Evolutionary conservation across 2,888 invertebrate species (phyloP), one percentile per base, ranked within the genome.

Genomic region (Polydrusus cervinus): DNA sequence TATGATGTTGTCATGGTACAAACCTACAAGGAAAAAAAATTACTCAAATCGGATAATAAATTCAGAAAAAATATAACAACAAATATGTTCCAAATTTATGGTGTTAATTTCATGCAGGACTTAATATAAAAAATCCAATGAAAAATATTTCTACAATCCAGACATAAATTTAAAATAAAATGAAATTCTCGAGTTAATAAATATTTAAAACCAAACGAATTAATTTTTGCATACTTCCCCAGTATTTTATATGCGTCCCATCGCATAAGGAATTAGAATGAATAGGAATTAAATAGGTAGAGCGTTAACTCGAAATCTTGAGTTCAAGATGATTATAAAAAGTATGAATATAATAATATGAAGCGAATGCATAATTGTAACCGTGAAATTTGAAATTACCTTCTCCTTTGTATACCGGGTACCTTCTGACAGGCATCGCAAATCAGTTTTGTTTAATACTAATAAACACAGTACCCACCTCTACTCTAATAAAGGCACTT

Each of bases 351-450:
- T 82, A 83, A 83, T 84, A 83, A 85, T 83, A 85, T 84, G 85
- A 83, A 85, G 85, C 86, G 85, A 87, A 87, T 86, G 83, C 82
- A 83, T 87, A 86, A 87, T 87, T 85, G 84, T 81, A 74, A 79
- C 85, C 86, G 85, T 87, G 86, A 87, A 87, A 87, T 87, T 85
- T 79, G 79, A 87, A 87, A 87, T 87, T 87, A 84, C 86, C 79
- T 82, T 78, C 70, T 78, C 79, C 80, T 79, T 79, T 79, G 81
- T 80, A 81, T 80, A 82, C 75, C 81, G 83, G 77, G 79, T 74
- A 79, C 79, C 73, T 80, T 78, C 73, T 80, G 81, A 79, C 80
- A 79, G 75, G 79, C 82, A 78, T 81, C 78, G 78, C 81, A 80
- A 81, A 81, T 83, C 82, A 78, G 80, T 82, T 82, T 80, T 79